Conservation (phyloP, 1,140 invertebrate genomes). For the Varroa destructor region DNA sequence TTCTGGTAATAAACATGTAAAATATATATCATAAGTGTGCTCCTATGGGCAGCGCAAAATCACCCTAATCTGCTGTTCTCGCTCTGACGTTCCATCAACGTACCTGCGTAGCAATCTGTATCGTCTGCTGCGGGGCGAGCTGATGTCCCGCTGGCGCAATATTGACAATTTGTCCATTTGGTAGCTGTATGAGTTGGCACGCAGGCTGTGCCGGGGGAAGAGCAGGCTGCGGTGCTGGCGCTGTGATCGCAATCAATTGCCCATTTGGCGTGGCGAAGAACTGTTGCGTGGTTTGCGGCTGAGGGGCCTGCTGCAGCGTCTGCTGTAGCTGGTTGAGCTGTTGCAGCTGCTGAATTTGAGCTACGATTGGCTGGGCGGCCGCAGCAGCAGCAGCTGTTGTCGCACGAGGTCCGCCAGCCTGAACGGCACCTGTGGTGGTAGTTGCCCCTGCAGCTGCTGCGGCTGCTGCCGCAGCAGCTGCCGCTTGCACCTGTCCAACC, state of each 20-base stretch:
- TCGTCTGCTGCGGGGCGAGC: slow-evolving; percentile 1
- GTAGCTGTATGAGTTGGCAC: slow-evolving; percentile 17
- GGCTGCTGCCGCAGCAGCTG: too few relatives aligned
- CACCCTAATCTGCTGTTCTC: too few relatives aligned
- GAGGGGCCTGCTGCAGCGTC: slow-evolving; percentile 10
- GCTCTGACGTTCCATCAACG: too few relatives aligned
- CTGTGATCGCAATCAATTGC: slow-evolving; percentile 14
- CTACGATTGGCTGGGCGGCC: not conserved
- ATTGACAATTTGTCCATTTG: slow-evolving; percentile 21
- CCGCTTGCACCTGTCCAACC: too few relatives aligned
- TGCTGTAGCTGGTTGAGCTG: not conserved
- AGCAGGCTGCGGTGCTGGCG: not conserved
- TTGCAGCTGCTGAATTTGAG: too few relatives aligned
- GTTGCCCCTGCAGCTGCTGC: too few relatives aligned
- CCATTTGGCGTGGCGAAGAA: slow-evolving; percentile 6
- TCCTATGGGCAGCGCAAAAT: too few relatives aligned
- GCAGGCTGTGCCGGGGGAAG: not conserved
- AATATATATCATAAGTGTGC: too few relatives aligned
- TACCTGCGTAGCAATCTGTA: slow-evolving; percentile 17
- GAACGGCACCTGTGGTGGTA: too few relatives aligned
- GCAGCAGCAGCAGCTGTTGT: slow-evolving; percentile 5
- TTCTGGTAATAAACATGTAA: too few relatives aligned
- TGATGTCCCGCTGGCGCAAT: not conserved
- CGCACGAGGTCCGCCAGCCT: not conserved
- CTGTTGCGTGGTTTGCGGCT: not conserved